A percentile compares a stretch with the other conserved stretches of the same genome.
These are phyloP conservation scores for Psammodynastes pulverulentus DNA, from an alignment of 2,113 vertebrate genomes.

Conservation along the genomic window DNA sequence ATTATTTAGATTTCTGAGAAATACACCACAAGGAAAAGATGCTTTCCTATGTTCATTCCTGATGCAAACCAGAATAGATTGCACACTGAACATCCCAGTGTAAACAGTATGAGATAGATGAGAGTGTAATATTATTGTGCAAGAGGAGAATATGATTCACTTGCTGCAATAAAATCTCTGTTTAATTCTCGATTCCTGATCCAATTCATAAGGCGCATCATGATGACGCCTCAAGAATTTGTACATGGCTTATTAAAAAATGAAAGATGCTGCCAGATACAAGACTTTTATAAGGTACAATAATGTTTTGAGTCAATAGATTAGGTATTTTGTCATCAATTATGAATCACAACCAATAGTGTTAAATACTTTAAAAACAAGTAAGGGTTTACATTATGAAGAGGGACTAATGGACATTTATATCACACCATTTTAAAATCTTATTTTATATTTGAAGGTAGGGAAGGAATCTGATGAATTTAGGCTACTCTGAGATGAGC, in stretches of 20 bases:
- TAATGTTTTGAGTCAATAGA: not conserved
- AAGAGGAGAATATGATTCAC: not conserved
- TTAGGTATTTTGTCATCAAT: not conserved
- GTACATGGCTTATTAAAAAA: not conserved
- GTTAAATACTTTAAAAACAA: not conserved
- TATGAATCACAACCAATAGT: not conserved
- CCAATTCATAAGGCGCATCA: not conserved
- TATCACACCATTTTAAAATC: not conserved
- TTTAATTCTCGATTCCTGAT: not conserved
- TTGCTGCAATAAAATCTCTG: not conserved
- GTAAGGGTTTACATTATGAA: not conserved
- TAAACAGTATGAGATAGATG: not conserved
- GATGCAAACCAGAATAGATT: constrained; percentile 5
- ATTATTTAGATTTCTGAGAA: constrained; percentile 11
- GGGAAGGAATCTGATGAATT: not conserved
- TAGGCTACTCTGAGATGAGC: not conserved
- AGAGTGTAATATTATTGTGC: not conserved
- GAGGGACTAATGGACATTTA: not conserved
- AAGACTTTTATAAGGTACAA: not conserved
- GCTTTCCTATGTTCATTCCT: not conserved
- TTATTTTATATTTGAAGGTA: not conserved
- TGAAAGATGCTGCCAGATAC: constrained; percentile 2
- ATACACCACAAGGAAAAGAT: not conserved
- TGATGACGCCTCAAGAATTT: not conserved
- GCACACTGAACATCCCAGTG: not conserved